Base-by-base conservation (phyloP, 1,140 invertebrate species). In the Goniozus legneri region DNA sequence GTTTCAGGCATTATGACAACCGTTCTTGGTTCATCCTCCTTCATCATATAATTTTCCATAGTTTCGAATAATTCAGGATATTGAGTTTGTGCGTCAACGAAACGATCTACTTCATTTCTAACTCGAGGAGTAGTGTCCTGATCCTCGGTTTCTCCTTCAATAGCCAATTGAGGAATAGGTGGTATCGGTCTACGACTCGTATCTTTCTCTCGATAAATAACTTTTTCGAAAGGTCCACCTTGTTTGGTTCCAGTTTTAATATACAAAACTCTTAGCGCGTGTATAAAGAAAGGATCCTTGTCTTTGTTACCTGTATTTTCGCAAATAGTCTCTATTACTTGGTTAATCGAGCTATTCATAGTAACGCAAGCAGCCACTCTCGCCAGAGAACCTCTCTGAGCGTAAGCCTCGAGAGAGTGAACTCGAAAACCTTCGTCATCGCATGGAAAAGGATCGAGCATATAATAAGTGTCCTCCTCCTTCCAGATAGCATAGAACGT, bases 401-500 rank as follows among this genome's bases (percentile, higher is more conserved):
- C 39, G n/a, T 56, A 46, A 6, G 42, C 27, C 21, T 65, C 56
- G 4, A 27, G 4, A 0, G 41, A 21, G 30, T 61, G 38, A 1
- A 70, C 40, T 4, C 71, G 48, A 18, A 67, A 70, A 0, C 73
- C 74, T 8, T 66, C 60, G 0, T 52, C 36, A 30, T 76, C 67
- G 30, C 73, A 76, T 0, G 62, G 62, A 18, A 69, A 71, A 1
- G 71, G 71, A 48, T 76, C 71, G 3, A 75, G 43, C 18, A 67
- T 64, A 8, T 72, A 75, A 14, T 64, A 76, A 8, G 64, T 71
- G 0, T 60, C 44, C 3, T 56, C 53, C 12, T 67, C 61, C 19
- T 61, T 71, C 74, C 74, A 76, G 13, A 76, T 54, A 1, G 71
- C 64, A 20, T 71, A 75, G 32, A 56, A 73, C 1, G 37, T 47